These are phyloP conservation scores for Drosophila quinaria DNA, from an alignment of 2,888 invertebrate genomes.

Conservation along the genomic window DNA sequence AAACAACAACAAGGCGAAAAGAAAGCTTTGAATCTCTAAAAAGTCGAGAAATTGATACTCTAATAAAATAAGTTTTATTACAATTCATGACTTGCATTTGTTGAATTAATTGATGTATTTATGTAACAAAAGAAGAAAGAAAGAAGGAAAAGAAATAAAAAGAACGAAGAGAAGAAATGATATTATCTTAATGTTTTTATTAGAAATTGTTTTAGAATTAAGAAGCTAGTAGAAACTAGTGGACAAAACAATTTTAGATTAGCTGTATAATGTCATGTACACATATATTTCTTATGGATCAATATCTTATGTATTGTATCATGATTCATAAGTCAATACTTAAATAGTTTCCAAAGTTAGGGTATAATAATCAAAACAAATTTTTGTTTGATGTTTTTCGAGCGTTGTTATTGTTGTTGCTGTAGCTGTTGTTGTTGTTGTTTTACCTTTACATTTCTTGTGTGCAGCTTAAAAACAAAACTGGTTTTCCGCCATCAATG, in stretches of 20 bases:
- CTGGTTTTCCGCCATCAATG: slow-evolving; percentile 73
- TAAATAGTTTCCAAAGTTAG: slow-evolving; percentile 3
- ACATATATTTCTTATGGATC: not conserved
- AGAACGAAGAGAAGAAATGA: not conserved
- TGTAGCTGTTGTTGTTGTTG: slow-evolving; percentile 19
- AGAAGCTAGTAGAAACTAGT: not conserved
- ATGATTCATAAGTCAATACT: not conserved
- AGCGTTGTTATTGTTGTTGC: slow-evolving; percentile 14
- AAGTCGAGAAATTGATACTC: slow-evolving; percentile 23
- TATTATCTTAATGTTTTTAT: slow-evolving; percentile 14
- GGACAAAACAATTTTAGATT: not conserved
- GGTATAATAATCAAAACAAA: slow-evolving; percentile 32
- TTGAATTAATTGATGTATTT: slow-evolving; percentile 23
- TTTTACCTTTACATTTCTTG: slow-evolving; percentile 64
- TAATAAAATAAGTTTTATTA: slow-evolving; percentile 15
- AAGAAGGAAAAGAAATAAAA: not conserved
- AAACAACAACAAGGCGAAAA: slow-evolving; percentile 8
- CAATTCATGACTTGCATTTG: slow-evolving; percentile 14
- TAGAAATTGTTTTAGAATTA: not conserved
- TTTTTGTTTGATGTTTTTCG: slow-evolving; percentile 34
- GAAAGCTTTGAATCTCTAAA: slow-evolving; percentile 8
- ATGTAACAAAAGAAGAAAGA: slow-evolving; percentile 11
- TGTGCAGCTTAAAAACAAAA: slow-evolving; percentile 65
- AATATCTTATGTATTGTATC: not conserved
- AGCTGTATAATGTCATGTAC: not conserved